Base-by-base conservation (phyloP, 2,888 invertebrate genomes). In the Athalia rosae region DNA sequence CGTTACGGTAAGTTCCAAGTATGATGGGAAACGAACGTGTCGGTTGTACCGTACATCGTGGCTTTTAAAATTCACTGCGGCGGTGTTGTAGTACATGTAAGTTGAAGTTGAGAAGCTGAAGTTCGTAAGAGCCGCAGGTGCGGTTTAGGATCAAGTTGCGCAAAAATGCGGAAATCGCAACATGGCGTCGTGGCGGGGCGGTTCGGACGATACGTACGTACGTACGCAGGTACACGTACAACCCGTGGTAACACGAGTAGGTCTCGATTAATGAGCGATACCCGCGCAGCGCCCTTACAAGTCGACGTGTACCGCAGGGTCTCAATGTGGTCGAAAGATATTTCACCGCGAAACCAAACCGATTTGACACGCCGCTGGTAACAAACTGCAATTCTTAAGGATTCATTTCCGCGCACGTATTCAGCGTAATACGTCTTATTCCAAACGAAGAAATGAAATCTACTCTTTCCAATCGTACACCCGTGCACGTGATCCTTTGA, bases 81-180 rank as follows among this genome's bases (percentile, higher is more conserved):
- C 15, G 15, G 15, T 15, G 15, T 15, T 15, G 8, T n/a, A 53
- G n/a, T 4, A 53, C 53, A 11, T 53, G 53, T n/a, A 9, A n/a
- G n/a, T n/a, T n/a, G n/a, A n/a, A n/a, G n/a, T n/a, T n/a, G n/a
- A n/a, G 4, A 53, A 53, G 9, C n/a, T 53, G 53, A 4, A 28
- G 28, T 28, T 28, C 28, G 28, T 28, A 28, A 28, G 28, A 28
- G 47, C 63, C 47, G 63, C 67, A 67, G 67, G 67, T 67, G 67
- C 67, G 11, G 53, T 15, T 28, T 28, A 15, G 67, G 41, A 53
- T 71, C 71, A 3, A 47, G 71, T 71, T 71, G n/a, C 71, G 58
- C 15, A 71, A 71, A 71, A 71, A 71, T 71, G 71, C 71, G 71
- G 71, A 71, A 71, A 71, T 45, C 13, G 50, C 13, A 58, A 71